Evolutionary conservation across 2,113 vertebrate species (phyloP).

Genomic region (Cardinalis cardinalis): DNA sequence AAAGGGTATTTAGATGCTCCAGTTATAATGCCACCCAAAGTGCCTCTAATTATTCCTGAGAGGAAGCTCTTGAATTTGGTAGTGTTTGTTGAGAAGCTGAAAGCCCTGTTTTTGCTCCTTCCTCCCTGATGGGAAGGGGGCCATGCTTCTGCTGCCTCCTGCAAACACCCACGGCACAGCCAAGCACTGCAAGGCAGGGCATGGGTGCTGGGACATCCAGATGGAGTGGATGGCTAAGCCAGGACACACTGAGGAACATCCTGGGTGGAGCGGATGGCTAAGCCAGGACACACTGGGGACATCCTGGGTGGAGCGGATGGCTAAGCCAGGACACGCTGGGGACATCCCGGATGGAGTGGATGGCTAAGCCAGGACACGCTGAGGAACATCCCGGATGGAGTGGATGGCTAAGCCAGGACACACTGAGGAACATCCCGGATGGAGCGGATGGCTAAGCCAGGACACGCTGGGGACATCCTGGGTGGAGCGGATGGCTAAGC

Average conservation of each 20-base stretch:
- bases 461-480: accelerated
- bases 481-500: accelerated
- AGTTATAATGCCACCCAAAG: neutral
- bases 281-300: neutral
- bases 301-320: accelerated
- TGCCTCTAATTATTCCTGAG: constrained; percentile 3
- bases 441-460: neutral
- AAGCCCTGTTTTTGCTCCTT: neutral
- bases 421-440: neutral
- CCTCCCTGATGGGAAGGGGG: neutral
- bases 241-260: neutral
- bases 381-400: accelerated
- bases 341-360: accelerated
- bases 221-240: neutral
- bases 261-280: accelerated
- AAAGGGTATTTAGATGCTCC: neutral
- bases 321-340: neutral
- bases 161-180: neutral
- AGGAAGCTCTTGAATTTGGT: neutral
- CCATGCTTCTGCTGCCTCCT: accelerated
- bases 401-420: accelerated
- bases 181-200: neutral
- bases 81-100: neutral
- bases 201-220: accelerated
- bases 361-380: neutral